Percentiles rank a stretch among this genome's conserved stretches.
Evolutionary conservation across 2,888 invertebrate species (phyloP).

Genomic region (Campoplex nolae): DNA sequence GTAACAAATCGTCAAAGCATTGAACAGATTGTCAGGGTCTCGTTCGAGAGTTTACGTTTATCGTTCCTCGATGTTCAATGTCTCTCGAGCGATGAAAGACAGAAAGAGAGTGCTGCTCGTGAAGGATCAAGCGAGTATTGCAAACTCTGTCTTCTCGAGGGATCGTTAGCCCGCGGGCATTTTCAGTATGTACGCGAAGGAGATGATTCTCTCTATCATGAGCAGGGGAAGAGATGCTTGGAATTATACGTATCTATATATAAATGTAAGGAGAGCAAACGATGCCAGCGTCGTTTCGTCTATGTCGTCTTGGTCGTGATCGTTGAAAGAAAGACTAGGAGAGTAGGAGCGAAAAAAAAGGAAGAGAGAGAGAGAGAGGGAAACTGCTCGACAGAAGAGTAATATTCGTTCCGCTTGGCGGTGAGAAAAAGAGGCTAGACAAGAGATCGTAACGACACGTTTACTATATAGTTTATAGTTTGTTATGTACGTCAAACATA

Average conservation of each 20-base stretch:
- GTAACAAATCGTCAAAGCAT: slow-evolving; percentile 19
- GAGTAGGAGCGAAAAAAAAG: neutral
- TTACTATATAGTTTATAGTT: slow-evolving; percentile 60
- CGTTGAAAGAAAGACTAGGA: slow-evolving; percentile 16
- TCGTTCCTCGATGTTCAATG: slow-evolving; percentile 55
- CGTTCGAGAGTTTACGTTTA: slow-evolving; percentile 31
- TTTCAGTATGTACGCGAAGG: slow-evolving; percentile 20
- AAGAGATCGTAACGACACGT: slow-evolving; percentile 60
- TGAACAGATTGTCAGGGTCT: slow-evolving; percentile 20
- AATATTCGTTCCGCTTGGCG: slow-evolving; percentile 58
- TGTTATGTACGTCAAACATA: slow-evolving; percentile 22
- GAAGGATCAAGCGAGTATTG: slow-evolving; percentile 14
- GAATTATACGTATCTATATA: slow-evolving; percentile 27
- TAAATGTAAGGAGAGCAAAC: slow-evolving; percentile 51
- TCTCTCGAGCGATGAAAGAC: neutral
- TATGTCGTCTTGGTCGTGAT: slow-evolving; percentile 42
- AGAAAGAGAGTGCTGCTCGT: neutral
- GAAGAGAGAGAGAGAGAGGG: neutral
- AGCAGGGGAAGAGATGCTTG: neutral
- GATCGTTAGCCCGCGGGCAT: slow-evolving; percentile 53
- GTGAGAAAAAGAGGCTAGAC: slow-evolving; percentile 45
- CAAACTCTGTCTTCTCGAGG: slow-evolving; percentile 25
- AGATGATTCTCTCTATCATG: slow-evolving; percentile 51
- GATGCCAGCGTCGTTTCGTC: slow-evolving; percentile 45
- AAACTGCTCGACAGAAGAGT: slow-evolving; percentile 10